phyloP scores from a whole-genome alignment of 2,797 vertebrate species.

The Scyliorhinus canicula region DNA sequence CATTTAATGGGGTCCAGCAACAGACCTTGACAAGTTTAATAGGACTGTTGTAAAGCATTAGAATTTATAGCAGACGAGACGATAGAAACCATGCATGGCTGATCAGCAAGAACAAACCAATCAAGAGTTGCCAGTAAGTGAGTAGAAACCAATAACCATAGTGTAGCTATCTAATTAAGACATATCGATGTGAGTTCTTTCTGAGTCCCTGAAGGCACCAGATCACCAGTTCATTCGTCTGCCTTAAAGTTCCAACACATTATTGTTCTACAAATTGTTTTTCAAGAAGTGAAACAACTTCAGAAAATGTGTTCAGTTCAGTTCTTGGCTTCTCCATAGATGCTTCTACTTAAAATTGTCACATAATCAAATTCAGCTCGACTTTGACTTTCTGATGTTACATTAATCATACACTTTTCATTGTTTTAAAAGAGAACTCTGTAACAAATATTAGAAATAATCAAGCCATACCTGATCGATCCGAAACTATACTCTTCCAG shows the following conservation, averaged over 20 bases:
- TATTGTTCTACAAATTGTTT: constrained; percentile 30
- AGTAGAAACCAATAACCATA: constrained; percentile 31
- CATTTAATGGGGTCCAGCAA: constrained; percentile 27
- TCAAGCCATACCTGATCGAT: not conserved
- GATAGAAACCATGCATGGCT: constrained; percentile 27
- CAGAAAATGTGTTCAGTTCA: not conserved
- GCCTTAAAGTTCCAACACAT: constrained; percentile 10
- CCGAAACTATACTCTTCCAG: not conserved
- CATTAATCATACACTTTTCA: not conserved
- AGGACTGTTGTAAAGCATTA: constrained; percentile 29
- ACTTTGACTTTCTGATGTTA: not conserved
- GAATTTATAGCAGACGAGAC: constrained; percentile 18
- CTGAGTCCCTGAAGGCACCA: not conserved
- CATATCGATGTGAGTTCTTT: constrained; percentile 23
- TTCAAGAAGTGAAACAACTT: constrained; percentile 25
- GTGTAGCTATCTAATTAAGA: constrained; percentile 37
- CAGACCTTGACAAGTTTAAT: constrained; percentile 32
- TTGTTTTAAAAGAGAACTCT: not conserved
- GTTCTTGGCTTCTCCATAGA: not conserved
- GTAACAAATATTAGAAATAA: not conserved
- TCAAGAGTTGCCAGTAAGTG: constrained; percentile 33
- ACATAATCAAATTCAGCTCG: not conserved
- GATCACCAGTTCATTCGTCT: constrained; percentile 2
- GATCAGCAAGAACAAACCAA: constrained; percentile 35
- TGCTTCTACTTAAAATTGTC: not conserved